Conservation (phyloP, 1,140 invertebrate genomes). For the Panonychus citri region DNA sequence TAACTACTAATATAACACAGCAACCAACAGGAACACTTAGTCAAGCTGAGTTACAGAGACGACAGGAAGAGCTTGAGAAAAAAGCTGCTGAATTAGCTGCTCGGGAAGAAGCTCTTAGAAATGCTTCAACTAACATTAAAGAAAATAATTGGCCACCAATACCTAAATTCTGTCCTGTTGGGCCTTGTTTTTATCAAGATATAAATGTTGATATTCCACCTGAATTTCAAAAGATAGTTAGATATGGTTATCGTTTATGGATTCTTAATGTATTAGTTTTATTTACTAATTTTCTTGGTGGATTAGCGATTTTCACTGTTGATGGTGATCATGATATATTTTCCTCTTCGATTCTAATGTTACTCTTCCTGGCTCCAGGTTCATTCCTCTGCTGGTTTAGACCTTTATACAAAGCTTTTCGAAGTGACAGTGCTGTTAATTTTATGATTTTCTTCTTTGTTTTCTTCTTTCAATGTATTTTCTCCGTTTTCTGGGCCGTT, state of each 20-base stretch:
- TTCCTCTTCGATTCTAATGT: slow-evolving; percentile 66
- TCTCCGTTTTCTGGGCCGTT: slow-evolving; percentile 62
- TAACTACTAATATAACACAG: too few relatives aligned
- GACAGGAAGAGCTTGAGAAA: slow-evolving; percentile 44
- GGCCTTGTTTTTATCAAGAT: slow-evolving; percentile 98
- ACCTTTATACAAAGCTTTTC: slow-evolving; percentile 62
- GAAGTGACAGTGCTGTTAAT: slow-evolving; percentile 91
- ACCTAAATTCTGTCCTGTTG: slow-evolving; percentile 62
- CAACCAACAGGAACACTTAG: too few relatives aligned
- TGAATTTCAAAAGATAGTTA: slow-evolving; percentile 86
- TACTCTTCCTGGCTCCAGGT: slow-evolving; percentile 76
- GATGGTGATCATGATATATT: slow-evolving; percentile 44
- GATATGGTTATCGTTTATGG: slow-evolving; percentile 86
- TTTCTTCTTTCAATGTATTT: slow-evolving; percentile 89
- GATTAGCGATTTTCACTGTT: slow-evolving; percentile 41
- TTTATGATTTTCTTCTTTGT: slow-evolving; percentile 99
- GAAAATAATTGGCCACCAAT: slow-evolving; percentile 96
- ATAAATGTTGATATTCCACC: slow-evolving; percentile 96
- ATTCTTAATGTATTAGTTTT: slow-evolving; percentile 70
- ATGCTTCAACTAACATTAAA: slow-evolving; percentile 37
- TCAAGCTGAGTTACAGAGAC: slow-evolving; percentile 44
- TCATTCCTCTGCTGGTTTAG: slow-evolving; percentile 94
- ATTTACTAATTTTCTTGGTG: slow-evolving; percentile 60
- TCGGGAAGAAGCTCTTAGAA: slow-evolving; percentile 62
- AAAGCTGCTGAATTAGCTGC: slow-evolving; percentile 63